These are phyloP conservation scores for Lepeophtheirus nordmannii DNA, from an alignment of 2,888 invertebrate species.

Conservation along the genomic window DNA sequence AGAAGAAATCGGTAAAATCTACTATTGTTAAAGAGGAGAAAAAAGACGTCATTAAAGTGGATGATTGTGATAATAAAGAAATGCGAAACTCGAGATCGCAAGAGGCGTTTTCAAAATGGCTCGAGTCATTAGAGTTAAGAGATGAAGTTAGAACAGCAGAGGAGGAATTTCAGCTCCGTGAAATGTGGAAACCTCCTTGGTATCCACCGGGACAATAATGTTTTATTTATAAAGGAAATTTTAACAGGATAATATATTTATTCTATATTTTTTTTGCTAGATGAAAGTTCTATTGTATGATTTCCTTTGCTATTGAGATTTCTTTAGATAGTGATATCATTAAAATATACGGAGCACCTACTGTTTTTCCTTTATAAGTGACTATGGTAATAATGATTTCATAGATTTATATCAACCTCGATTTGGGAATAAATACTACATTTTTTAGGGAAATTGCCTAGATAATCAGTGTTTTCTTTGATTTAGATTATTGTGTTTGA, in stretches of 20 bases:
- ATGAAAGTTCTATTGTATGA: not conserved
- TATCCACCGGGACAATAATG: not conserved
- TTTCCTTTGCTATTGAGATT: too few relatives aligned
- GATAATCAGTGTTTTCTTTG: too few relatives aligned
- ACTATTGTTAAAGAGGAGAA: not conserved
- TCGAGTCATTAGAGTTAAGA: slow-evolving; percentile 9
- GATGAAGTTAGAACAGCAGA: slow-evolving; percentile 9
- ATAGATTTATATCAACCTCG: too few relatives aligned
- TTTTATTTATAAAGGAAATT: not conserved
- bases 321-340: too few relatives aligned
- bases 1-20: not conserved
- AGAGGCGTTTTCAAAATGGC: slow-evolving; percentile 9
- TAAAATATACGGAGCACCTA: too few relatives aligned
- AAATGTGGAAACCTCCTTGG: slow-evolving; percentile 18
- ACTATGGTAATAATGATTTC: too few relatives aligned
- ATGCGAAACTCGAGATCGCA: not conserved
- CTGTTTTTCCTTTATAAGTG: too few relatives aligned
- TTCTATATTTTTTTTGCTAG: not conserved
- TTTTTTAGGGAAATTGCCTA: too few relatives aligned
- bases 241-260: not conserved
- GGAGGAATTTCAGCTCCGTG: slow-evolving; percentile 4
- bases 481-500: too few relatives aligned
- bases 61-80: not conserved
- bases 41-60: not conserved
- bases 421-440: too few relatives aligned